Evolutionary conservation across 2,888 invertebrate species (phyloP), one percentile per base, ranked within the genome.

Genomic region (Mactromeris polynyma): DNA sequence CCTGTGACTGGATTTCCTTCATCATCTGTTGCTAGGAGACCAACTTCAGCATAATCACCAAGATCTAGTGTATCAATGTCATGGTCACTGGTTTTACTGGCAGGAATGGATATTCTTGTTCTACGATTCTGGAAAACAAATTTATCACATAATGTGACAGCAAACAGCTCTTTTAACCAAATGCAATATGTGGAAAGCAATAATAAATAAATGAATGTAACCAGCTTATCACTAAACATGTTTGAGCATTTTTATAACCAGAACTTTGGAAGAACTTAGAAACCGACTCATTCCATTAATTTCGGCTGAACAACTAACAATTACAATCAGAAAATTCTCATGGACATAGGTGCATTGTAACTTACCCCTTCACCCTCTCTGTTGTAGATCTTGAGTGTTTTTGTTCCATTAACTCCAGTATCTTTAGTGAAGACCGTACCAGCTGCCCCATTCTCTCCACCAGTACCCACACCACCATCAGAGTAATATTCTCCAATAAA

Each of bases 381-480:
- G 86, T 94, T 94, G 86, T 94, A 94, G 21, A 94, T 90, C 42
- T 81, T 90, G 36, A 94, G 85, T 14, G 83, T 92, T 80, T 93
- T 92, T 19, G 85, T 85, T n/a, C 91, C 91, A 38, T 89, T 88
- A 19, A 26, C 78, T 11, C 89, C 85, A 17, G 77, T 92, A 64
- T 93, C 91, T 54, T 93, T 93, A 31, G 92, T 89, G 80, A 91
- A 94, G 77, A 95, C 92, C n/a, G 95, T 95, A 2, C 95, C 95
- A 36, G 95, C 93, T 11, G 94, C 95, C 1, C 94, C 95, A 80
- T 89, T 93, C 83, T 95, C 95, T 33, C 92, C 93, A 31, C 86
- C 90, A 2, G 36, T 81, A 17, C 92, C 93, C 9, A 58, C 79
- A 9, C 95, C 95, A 21, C 95, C 95, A 19, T 89, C 86, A 0